These are phyloP conservation scores for Akabosia matsudoensis DNA, from an alignment of 1,140 invertebrate species.

Conservation along the genomic window DNA sequence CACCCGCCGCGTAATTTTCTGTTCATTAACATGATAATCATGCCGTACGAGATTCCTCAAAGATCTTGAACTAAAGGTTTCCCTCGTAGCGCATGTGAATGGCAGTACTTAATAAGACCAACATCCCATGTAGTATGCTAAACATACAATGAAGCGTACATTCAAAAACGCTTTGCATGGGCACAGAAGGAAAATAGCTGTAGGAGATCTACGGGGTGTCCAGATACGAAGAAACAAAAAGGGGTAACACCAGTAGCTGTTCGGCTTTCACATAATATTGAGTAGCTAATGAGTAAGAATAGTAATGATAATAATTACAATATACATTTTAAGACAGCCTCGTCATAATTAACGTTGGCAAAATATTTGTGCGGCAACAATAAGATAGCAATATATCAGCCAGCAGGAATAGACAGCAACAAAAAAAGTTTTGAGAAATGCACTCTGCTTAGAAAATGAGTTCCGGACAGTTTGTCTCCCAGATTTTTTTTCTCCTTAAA, in stretches of 20 bases:
- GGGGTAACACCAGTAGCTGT: constrained; percentile 34
- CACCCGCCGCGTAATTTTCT: too few relatives aligned
- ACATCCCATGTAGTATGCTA: too few relatives aligned
- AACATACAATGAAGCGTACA: background rate
- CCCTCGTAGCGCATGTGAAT: too few relatives aligned
- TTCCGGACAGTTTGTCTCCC: background rate
- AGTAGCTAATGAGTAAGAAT: constrained; percentile 44
- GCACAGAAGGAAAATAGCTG: constrained; percentile 14
- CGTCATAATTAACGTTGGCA: constrained; percentile 46
- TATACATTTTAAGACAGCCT: constrained; percentile 43
- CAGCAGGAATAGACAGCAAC: background rate
- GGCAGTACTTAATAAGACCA: background rate
- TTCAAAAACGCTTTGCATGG: background rate
- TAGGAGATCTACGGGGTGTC: constrained; percentile 40
- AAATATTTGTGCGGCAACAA: constrained; percentile 45
- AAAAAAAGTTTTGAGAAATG: background rate
- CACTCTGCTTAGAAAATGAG: background rate
- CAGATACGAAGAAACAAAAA: background rate
- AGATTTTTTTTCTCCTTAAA: background rate
- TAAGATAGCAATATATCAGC: constrained; percentile 22
- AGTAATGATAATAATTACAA: constrained; percentile 23
- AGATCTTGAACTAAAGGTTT: too few relatives aligned
- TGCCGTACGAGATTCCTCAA: too few relatives aligned
- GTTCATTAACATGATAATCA: too few relatives aligned
- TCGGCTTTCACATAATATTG: constrained; percentile 44